Conservation (phyloP, 2,113 vertebrate genomes). For the Amblyopsis rosae region DNA sequence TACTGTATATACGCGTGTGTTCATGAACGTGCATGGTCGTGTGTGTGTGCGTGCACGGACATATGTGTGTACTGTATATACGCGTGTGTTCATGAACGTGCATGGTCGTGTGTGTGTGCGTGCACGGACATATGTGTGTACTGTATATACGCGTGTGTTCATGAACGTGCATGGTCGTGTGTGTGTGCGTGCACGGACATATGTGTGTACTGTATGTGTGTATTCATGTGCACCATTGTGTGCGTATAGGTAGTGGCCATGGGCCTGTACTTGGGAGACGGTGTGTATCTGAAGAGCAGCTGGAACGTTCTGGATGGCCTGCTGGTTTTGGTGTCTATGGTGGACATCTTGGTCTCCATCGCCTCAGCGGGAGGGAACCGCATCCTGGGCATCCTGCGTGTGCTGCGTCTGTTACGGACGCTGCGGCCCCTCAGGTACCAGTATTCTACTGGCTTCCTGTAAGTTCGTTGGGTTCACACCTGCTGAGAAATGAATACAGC, state of each 20-base stretch:
- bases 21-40: too few relatives aligned
- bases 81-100: too few relatives aligned
- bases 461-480: background rate
- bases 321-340: conserved; percentile 92
- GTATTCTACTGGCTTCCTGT: background rate
- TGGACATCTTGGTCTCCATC: conserved; percentile 93
- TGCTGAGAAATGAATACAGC: too few relatives aligned
- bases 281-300: conserved; percentile 93
- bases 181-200: background rate
- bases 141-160: too few relatives aligned
- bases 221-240: conserved; percentile 8
- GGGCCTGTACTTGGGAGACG: conserved; percentile 86
- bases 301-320: conserved; percentile 96
- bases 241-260: conserved; percentile 85
- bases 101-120: too few relatives aligned
- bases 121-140: too few relatives aligned
- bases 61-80: too few relatives aligned
- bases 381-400: conserved; percentile 92
- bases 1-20: too few relatives aligned
- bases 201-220: background rate
- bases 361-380: conserved; percentile 91
- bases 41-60: too few relatives aligned
- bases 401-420: conserved; percentile 90
- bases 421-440: conserved; percentile 89
- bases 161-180: background rate